Evolutionary conservation across 2,113 vertebrate genomes (phyloP).

Genomic region (mouse (Mus musculus)): GRCm39 chr10:33845001-33845500

Average conservation of each 20-base stretch:
- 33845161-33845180: not conserved
- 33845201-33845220: not conserved
- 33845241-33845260: not conserved
- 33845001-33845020: not conserved
- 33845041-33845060: constrained; percentile 13
- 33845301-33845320: not conserved
- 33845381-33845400: not conserved
- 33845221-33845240: not conserved
- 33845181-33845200: not conserved
- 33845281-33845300: not conserved
- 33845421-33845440: not conserved
- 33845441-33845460: not conserved
- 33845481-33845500: not conserved
- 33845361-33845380: not conserved
- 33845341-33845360: not conserved
- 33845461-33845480: not conserved
- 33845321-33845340: not conserved
- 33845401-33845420: not conserved
- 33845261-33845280: not conserved
- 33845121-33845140: not conserved
- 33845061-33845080: not conserved
- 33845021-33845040: not conserved
- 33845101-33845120: not conserved
- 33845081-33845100: not conserved
- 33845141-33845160: not conserved